phyloP scores from a whole-genome alignment of 2,113 vertebrate genomes.

The Erpornis zantholeuca region DNA sequence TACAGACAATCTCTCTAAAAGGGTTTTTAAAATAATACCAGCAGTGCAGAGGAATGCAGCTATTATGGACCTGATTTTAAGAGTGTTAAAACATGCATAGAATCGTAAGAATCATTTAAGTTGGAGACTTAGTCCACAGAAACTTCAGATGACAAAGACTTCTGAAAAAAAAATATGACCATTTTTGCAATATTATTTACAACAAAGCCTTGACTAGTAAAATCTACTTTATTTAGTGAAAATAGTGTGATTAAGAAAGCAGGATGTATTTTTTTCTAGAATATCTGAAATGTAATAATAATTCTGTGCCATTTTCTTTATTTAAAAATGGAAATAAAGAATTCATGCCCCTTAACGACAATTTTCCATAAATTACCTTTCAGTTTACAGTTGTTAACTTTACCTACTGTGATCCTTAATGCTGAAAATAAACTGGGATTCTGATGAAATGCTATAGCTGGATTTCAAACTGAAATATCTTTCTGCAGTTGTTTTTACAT shows the following conservation, averaged over 20 bases:
- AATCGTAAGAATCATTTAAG: not conserved
- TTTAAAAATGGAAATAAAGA: constrained; percentile 57
- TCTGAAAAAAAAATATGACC: not conserved
- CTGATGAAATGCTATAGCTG: constrained; percentile 44
- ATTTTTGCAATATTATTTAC: not conserved
- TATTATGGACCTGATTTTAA: not conserved
- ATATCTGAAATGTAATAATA: not conserved
- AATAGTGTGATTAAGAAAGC: not conserved
- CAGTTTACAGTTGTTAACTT: constrained; percentile 58
- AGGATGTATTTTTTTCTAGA: not conserved
- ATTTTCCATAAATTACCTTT: constrained; percentile 64
- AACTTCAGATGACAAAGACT: not conserved
- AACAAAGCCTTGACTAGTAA: not conserved
- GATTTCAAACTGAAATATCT: constrained; percentile 57
- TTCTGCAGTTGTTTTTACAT: constrained; percentile 62
- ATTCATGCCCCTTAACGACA: constrained; percentile 15
- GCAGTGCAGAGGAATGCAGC: not conserved
- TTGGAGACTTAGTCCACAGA: not conserved
- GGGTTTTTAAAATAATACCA: not conserved
- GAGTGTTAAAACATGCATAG: not conserved
- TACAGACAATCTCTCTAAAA: not conserved
- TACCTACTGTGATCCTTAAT: constrained; percentile 48
- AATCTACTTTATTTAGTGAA: not conserved
- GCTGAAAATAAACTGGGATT: constrained; percentile 54
- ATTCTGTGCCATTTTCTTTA: constrained; percentile 4